Evolutionary conservation across 2,113 vertebrate species (phyloP).

Genomic region (Vulpes vulpes): DNA sequence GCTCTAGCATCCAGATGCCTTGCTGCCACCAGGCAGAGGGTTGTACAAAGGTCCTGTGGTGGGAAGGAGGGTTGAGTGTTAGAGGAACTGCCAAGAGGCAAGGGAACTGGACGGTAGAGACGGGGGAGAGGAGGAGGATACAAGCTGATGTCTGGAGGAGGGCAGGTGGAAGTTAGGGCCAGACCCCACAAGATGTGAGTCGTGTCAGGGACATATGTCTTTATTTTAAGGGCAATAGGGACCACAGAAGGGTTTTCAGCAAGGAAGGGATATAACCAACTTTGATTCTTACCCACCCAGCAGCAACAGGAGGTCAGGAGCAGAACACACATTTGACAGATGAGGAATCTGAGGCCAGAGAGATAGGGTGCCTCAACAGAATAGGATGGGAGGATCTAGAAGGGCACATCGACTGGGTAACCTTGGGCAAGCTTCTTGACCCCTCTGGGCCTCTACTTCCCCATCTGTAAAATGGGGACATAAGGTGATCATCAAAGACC

Average conservation of each 20-base stretch:
- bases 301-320: neutral
- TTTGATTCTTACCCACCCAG: neutral
- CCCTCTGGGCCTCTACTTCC: neutral
- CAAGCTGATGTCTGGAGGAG: neutral
- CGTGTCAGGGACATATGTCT: neutral
- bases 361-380: neutral
- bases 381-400: neutral
- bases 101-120: neutral
- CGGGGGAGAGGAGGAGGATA: fast-evolving
- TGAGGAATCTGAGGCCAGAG: neutral
- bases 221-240: neutral
- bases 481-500: neutral
- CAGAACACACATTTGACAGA: neutral
- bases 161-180: neutral
- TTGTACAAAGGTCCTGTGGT: neutral
- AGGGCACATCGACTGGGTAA: neutral
- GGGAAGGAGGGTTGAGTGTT: neutral
- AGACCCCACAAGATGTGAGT: neutral
- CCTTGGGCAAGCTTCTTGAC: neutral
- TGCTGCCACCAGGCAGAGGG: neutral
- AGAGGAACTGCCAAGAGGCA: too few relatives aligned
- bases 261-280: neutral
- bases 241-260: neutral
- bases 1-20: neutral
- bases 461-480: neutral